phyloP scores from a whole-genome alignment of 1,140 invertebrate genomes.

The Aphelenchoides avenae region DNA sequence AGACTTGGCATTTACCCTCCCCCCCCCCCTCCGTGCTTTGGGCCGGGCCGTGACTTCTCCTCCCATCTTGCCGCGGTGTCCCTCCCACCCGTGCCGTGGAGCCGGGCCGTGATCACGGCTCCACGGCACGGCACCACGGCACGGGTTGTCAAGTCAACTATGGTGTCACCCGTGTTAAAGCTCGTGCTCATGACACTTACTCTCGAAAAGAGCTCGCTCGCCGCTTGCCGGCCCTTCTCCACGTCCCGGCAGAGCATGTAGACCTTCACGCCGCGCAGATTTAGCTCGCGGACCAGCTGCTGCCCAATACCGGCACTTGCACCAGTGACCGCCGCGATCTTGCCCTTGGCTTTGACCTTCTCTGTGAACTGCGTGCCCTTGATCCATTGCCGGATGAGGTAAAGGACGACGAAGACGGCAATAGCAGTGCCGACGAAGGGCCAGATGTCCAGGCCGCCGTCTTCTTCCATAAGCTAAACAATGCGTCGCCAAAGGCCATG shows the following conservation, averaged over 20 bases:
- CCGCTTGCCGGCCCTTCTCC: constrained; percentile 23
- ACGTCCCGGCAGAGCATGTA: constrained; percentile 43
- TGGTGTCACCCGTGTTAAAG: too few species aligned
- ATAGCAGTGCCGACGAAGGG: constrained; percentile 7
- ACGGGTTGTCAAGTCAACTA: too few species aligned
- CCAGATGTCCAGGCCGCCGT: constrained; percentile 23
- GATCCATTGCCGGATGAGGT: constrained; percentile 29
- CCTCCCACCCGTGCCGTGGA: too few species aligned
- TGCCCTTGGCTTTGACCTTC: constrained; percentile 36
- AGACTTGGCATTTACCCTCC: too few species aligned
- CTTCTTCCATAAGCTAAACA: constrained; percentile 42
- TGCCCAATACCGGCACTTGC: constrained; percentile 29
- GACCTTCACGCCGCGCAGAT: constrained; percentile 38
- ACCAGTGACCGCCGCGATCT: constrained; percentile 36
- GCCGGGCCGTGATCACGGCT: too few species aligned
- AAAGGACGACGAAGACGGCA: constrained; percentile 22
- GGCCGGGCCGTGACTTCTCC: too few species aligned
- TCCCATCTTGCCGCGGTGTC: too few species aligned
- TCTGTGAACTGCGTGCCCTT: constrained; percentile 37
- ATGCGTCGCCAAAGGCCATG: too few species aligned
- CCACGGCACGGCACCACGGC: too few species aligned
- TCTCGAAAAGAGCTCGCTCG: constrained; percentile 20
- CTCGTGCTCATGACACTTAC: too few species aligned
- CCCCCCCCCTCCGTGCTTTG: too few species aligned
- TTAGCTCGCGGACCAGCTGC: constrained; percentile 41